Base-by-base conservation (phyloP, 2,888 invertebrate species). In the Amiota minor region DNA sequence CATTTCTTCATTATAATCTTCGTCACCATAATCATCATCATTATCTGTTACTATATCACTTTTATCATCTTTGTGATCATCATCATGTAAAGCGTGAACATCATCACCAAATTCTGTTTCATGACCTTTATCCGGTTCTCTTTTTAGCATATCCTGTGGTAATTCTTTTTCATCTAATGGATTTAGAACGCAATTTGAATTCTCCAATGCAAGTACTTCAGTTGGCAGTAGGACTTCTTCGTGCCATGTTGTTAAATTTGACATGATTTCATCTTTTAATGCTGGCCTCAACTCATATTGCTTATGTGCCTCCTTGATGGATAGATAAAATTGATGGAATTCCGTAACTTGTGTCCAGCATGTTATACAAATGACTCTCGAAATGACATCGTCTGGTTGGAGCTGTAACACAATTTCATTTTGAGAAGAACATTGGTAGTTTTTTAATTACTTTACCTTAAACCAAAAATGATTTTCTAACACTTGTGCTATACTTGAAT, bases 381-480 rank as follows among this genome's bases (percentile, higher is more conserved):
- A 83, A 73, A 85, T 79, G 9, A 77, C 79, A 79, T 89, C 87
- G 74, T 85, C 82, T 11, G 83, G 79, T 77, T 82, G 75, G 0
- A 87, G 84, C 89, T 89, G 47, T 0, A 35, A 35, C 35, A 35
- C 35, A 35, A 35, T 35, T 6, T 35, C 4, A 35, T 35, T 35
- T 6, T 35, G 35, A 35, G 35, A 35, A 35, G 2, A 35, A 6
- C 35, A 35, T 35, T 35, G 35, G 35, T 35, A 8, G 6, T 35
- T 55, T 56, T n/a, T 53, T 62, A n/a, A 35, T 16, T 18, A n/a
- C 67, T 76, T 35, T 56, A 89, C 89, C 86, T 87, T 85, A 70
- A 89, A 87, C 86, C 86, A 86, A 75, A 89, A 89, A 76, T 89
- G 88, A 72, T 89, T 85, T 72, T 85, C 83, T 46, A 89, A 76